phyloP scores from a whole-genome alignment of 1,140 invertebrate genomes.

The Oryctes rhinoceros region DNA sequence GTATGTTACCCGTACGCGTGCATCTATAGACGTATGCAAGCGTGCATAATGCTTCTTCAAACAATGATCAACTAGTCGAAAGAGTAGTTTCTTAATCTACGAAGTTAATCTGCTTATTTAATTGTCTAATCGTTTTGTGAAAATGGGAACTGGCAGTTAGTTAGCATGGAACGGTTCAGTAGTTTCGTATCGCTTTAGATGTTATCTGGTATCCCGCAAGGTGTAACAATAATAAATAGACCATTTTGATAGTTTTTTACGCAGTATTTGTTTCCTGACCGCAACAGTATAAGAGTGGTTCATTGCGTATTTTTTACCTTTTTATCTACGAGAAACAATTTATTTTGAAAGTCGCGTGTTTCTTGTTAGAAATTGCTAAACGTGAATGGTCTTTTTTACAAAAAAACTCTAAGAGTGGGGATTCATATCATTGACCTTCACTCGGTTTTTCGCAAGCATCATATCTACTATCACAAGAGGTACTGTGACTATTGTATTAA shows the following conservation, averaged over 20 bases:
- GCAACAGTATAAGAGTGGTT: too few species aligned
- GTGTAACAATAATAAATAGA: background rate
- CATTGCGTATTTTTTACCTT: too few species aligned
- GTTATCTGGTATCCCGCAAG: background rate
- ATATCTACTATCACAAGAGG: too few species aligned
- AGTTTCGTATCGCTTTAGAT: background rate
- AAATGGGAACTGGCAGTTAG: background rate
- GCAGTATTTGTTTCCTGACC: background rate
- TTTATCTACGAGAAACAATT: too few species aligned
- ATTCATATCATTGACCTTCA: too few species aligned
- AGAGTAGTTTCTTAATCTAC: conserved; percentile 4
- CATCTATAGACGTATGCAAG: background rate
- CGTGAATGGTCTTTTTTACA: too few species aligned
- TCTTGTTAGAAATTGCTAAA: too few species aligned
- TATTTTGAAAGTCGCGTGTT: too few species aligned
- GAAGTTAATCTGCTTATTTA: background rate
- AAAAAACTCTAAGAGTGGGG: too few species aligned
- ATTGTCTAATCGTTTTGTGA: background rate
- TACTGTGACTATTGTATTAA: too few species aligned
- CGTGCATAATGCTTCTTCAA: conserved; percentile 1
- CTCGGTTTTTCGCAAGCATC: too few species aligned
- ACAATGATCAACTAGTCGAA: background rate
- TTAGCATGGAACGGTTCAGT: background rate
- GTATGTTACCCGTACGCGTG: background rate
- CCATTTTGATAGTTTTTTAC: background rate